These are phyloP conservation scores for Chymomyza caudatula DNA, from an alignment of 2,888 invertebrate species.

Conservation along the genomic window DNA sequence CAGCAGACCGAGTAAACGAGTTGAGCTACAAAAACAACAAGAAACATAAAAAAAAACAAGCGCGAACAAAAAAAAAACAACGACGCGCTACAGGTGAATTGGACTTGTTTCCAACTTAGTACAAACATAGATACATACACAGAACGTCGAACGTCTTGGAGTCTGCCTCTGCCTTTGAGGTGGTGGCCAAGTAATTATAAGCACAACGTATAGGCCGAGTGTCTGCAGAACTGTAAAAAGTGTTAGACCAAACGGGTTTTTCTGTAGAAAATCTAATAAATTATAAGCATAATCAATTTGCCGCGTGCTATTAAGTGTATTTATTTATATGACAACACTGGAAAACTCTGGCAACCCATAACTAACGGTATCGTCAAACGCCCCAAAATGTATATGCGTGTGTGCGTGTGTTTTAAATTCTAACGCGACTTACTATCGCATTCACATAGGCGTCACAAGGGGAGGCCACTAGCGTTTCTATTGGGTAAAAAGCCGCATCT, in stretches of 20 bases:
- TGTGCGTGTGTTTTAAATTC: conserved; percentile 19
- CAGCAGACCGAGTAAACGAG: conserved; percentile 43
- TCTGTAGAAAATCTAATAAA: conserved; percentile 58
- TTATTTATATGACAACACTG: conserved; percentile 9
- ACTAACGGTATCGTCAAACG: conserved; percentile 44
- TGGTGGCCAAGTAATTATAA: conserved; percentile 43
- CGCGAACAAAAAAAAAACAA: conserved; percentile 34
- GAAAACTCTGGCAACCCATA: not conserved
- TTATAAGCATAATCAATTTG: conserved; percentile 63
- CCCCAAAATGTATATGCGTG: conserved; percentile 20
- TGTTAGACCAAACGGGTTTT: conserved; percentile 15
- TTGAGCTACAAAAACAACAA: conserved; percentile 23
- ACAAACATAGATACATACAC: not conserved
- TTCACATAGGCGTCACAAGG: too few species aligned
- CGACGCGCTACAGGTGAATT: conserved; percentile 67
- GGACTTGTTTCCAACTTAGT: conserved; percentile 53
- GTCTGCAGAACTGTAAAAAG: conserved; percentile 11
- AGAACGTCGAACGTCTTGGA: not conserved
- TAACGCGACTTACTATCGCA: conserved; percentile 15
- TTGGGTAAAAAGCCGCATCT: too few species aligned
- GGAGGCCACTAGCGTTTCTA: too few species aligned
- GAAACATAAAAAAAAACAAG: conserved; percentile 19
- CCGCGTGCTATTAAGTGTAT: conserved; percentile 39
- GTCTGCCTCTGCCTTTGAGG: conserved; percentile 37
- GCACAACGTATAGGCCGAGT: conserved; percentile 21